phyloP scores from a whole-genome alignment of 2,113 vertebrate species.

The Eidolon helvum region DNA sequence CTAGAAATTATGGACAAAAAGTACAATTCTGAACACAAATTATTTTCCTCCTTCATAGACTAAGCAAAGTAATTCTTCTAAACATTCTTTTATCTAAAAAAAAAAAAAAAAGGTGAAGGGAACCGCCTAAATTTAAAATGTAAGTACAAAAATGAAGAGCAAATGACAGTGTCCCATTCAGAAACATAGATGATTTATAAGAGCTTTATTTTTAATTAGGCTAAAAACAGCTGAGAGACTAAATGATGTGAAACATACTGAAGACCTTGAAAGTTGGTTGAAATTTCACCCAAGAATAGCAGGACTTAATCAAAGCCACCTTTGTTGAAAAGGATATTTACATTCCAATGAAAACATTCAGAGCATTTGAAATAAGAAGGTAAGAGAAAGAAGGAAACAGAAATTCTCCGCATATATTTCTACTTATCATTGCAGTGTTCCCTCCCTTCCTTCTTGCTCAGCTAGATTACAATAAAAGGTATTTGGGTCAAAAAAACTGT shows the following conservation, averaged over 20 bases:
- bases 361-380: neutral
- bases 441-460: neutral
- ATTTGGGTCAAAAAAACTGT: neutral
- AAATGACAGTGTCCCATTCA: neutral
- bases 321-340: conserved; percentile 47
- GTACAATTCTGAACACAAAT: neutral
- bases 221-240: neutral
- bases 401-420: neutral
- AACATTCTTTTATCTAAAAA: neutral
- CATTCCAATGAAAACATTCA: conserved; percentile 18
- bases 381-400: neutral
- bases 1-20: neutral
- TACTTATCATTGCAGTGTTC: neutral
- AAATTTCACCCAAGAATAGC: conserved; percentile 14
- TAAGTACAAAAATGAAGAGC: neutral
- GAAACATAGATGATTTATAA: neutral
- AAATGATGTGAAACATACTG: conserved; percentile 16
- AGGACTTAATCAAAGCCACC: conserved; percentile 19
- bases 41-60: neutral
- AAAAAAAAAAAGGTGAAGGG: neutral
- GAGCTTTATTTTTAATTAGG: conserved; percentile 4
- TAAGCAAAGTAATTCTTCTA: neutral
- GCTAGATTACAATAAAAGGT: conserved; percentile 28
- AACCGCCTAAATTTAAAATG: neutral
- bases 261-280: neutral